phyloP scores from a whole-genome alignment of 1,140 invertebrate genomes.

The Drosophila pachea region DNA sequence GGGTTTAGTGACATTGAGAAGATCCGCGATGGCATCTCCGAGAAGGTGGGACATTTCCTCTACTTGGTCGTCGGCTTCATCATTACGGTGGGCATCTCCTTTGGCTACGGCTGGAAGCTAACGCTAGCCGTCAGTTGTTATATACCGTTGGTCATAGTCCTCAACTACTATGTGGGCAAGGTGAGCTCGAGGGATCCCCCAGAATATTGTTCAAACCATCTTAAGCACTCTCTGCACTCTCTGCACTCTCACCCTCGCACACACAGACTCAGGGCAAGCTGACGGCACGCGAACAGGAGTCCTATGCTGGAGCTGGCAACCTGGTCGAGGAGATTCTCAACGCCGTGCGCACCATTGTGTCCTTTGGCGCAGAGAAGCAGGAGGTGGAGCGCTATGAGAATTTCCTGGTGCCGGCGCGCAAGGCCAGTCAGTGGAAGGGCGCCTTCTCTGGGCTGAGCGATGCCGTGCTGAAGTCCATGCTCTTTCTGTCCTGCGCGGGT shows the following conservation, averaged over 20 bases:
- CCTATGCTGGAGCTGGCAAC: constrained; percentile 90
- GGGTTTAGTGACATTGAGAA: constrained; percentile 85
- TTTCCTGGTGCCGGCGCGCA: constrained; percentile 81
- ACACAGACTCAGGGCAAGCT: constrained; percentile 82
- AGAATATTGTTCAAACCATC: constrained; percentile 81
- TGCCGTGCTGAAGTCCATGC: constrained; percentile 86
- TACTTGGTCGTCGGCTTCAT: constrained; percentile 84
- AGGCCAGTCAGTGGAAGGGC: constrained; percentile 83
- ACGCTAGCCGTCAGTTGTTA: constrained; percentile 90
- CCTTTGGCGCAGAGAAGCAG: constrained; percentile 87
- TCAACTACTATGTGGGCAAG: constrained; percentile 84
- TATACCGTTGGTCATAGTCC: constrained; percentile 88
- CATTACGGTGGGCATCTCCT: constrained; percentile 84
- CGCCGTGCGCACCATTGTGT: constrained; percentile 85
- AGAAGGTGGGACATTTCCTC: constrained; percentile 90
- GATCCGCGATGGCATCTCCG: constrained; percentile 91
- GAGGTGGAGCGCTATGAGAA: constrained; percentile 84
- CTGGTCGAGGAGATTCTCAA: constrained; percentile 91
- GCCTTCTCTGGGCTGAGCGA: constrained; percentile 84
- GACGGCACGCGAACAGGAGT: constrained; percentile 87
- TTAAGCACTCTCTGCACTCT: neutral
- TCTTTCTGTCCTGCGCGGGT: constrained; percentile 87
- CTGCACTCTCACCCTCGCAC: neutral
- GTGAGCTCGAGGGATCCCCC: constrained; percentile 81
- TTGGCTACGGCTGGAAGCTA: constrained; percentile 89